Base-by-base conservation (phyloP, 2,113 vertebrate species). In the Oncorhynchus nerka region DNA sequence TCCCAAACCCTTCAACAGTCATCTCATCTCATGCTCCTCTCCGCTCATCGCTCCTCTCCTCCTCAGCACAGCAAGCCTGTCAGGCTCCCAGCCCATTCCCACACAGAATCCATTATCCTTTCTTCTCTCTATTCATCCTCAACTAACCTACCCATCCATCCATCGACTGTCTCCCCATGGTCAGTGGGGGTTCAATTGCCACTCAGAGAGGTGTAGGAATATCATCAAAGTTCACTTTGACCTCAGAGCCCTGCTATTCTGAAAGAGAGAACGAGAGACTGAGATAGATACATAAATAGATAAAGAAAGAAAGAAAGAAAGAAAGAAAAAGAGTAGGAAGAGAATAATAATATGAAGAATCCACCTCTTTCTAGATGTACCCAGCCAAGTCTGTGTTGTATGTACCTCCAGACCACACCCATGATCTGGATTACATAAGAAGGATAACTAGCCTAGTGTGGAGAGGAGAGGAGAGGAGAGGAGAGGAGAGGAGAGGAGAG, bases 341-440 rank as follows among this genome's bases (percentile, higher is more conserved):
- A 32, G 1, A 19, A 68, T 9, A 68, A 24, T 24, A 24, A 64
- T n/a, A 22, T 22, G 61, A 64, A 24, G 20, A n/a, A 64, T 64
- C 2, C 61, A 12, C 22, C 61, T 64, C 61, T 64, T n/a, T 64
- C 20, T 26, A 55, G 12, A 45, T 19, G 16, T 64, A 8, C 20
- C 20, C 22, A 22, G 22, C 22, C 73, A 66, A 62, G 32, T 3
- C 24, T 6, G 8, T 64, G 59, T 74, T 32, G 64, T 75, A 78
- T 73, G 74, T 87, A 87, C 87, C 85, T 86, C 81, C 20, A 83
- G 81, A 12, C 28, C 20, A n/a, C 22, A 64, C 87, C 86, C 82
- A 83, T 82, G 78, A 83, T 74, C 64, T 13, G 80, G 74, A 86
- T 91, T 91, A 87, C 83, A 79, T 89, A 90, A 90, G 79, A 76